Conservation (phyloP, 30 jellyfish, hydroid and myxozoan species). For the Cassiopea xamachana region DNA sequence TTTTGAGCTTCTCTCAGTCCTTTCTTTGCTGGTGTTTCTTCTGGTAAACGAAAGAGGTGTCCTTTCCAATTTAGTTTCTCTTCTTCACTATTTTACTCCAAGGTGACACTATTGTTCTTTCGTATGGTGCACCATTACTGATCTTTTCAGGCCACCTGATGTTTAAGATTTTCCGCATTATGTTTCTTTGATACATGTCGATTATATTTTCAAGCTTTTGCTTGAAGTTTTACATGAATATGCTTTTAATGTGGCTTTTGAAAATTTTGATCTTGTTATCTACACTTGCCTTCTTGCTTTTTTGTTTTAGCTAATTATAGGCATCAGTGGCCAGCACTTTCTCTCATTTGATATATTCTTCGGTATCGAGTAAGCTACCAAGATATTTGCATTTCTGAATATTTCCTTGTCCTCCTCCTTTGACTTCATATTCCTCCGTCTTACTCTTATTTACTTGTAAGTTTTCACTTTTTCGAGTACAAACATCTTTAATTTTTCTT, state of each 20-base stretch:
- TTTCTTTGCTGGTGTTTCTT: too few species aligned
- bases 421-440: not conserved
- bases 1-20: too few species aligned
- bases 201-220: conserved; percentile 3
- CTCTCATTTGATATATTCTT: too few species aligned
- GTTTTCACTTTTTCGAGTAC: not conserved
- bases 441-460: too few species aligned
- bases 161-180: too few species aligned
- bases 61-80: too few species aligned
- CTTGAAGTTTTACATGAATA: not conserved
- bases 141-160: too few species aligned
- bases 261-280: not conserved
- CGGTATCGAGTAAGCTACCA: not conserved
- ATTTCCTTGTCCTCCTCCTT: not conserved
- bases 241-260: not conserved
- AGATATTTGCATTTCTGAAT: not conserved
- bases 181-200: not conserved
- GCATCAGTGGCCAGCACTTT: not conserved
- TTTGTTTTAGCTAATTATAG: not conserved
- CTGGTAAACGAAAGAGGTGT: too few species aligned
- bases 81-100: too few species aligned
- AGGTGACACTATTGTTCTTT: too few species aligned
- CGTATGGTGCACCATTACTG: too few species aligned
- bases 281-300: not conserved
- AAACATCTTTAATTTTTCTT: not conserved